These are phyloP conservation scores for Cheilosia pagana DNA, from an alignment of 2,888 invertebrate species.

Conservation along the genomic window DNA sequence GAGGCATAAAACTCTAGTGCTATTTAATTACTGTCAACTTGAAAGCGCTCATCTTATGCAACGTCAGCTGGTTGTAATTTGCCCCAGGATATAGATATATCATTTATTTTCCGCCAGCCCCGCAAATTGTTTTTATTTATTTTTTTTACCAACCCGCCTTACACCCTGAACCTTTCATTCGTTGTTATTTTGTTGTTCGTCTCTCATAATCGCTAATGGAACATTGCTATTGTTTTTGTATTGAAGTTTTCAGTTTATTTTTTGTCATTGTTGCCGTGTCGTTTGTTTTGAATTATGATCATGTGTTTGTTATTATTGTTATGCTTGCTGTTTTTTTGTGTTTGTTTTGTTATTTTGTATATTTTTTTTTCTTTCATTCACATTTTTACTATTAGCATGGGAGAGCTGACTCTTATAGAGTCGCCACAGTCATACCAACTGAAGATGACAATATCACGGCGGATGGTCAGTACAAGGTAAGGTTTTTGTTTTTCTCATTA, in stretches of 20 bases:
- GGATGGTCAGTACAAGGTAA: constrained; percentile 96
- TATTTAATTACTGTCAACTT: not conserved
- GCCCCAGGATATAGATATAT: not conserved
- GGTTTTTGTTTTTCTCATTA: constrained; percentile 32
- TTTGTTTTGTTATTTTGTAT: constrained; percentile 71
- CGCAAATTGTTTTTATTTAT: not conserved
- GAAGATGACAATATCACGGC: constrained; percentile 98
- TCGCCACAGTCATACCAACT: constrained; percentile 95
- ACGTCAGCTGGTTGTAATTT: constrained; percentile 12
- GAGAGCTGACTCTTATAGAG: constrained; percentile 98
- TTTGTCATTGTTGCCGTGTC: constrained; percentile 52
- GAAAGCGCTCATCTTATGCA: constrained; percentile 14
- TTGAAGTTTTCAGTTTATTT: constrained; percentile 56
- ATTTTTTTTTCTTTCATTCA: constrained; percentile 77
- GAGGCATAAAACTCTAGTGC: not conserved
- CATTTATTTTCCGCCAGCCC: not conserved
- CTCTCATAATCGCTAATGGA: not conserved
- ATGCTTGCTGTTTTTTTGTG: constrained; percentile 43
- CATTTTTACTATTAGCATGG: constrained; percentile 89
- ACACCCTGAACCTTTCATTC: not conserved
- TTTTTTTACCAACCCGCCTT: not conserved
- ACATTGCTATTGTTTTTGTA: constrained; percentile 29
- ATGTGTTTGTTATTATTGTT: constrained; percentile 38
- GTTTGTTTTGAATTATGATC: constrained; percentile 60
- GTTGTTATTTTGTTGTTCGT: not conserved